phyloP scores from a whole-genome alignment of 2,113 vertebrate species.

The Oceanites oceanicus region DNA sequence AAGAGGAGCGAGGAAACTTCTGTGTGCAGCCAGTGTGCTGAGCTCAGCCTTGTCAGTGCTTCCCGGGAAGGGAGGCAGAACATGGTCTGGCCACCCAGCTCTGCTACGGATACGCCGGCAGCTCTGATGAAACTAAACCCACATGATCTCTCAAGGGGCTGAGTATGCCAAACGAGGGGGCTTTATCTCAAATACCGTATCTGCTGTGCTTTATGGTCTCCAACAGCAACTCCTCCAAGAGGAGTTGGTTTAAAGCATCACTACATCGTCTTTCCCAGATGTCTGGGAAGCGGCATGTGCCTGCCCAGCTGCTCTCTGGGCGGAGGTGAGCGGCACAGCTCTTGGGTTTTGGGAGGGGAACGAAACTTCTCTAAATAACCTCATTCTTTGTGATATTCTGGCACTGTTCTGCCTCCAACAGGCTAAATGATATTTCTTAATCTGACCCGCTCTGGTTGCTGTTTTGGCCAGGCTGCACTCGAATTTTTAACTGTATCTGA shows the following conservation, averaged over 20 bases:
- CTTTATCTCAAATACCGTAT: fast-evolving
- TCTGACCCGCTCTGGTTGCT: neutral
- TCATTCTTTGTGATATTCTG: neutral
- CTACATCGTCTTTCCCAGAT: neutral
- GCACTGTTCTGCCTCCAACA: neutral
- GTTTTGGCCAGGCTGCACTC: neutral
- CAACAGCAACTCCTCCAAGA: neutral
- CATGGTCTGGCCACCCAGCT: fast-evolving
- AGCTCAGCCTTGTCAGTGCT: neutral
- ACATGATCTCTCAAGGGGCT: fast-evolving
- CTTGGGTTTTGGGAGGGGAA: neutral
- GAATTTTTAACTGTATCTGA: neutral
- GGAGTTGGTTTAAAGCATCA: neutral
- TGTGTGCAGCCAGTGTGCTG: neutral
- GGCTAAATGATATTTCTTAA: neutral
- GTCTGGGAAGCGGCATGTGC: neutral
- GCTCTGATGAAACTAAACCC: neutral
- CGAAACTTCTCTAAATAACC: neutral
- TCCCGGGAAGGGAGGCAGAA: neutral
- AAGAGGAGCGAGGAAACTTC: neutral
- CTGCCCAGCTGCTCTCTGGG: neutral
- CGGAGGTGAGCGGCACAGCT: neutral
- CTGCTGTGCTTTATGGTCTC: neutral
- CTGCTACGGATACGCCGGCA: fast-evolving
- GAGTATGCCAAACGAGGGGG: too few species aligned